These are phyloP conservation scores for Chamaetylas fuelleborni DNA, from an alignment of 2,113 vertebrate species.

Conservation along the genomic window DNA sequence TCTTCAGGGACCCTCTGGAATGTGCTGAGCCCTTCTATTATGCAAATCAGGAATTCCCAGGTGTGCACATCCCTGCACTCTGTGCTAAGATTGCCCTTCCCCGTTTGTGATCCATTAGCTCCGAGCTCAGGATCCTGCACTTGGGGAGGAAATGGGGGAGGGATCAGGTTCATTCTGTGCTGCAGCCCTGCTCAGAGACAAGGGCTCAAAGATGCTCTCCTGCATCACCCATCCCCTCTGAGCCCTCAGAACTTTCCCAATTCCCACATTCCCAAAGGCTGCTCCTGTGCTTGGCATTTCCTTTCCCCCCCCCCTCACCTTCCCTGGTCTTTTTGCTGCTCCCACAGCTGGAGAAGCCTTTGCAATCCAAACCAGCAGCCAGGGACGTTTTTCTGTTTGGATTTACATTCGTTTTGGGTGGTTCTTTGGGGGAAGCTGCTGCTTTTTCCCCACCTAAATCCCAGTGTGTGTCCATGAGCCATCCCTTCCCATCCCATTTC, in stretches of 20 bases:
- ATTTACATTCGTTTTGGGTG: fast-evolving
- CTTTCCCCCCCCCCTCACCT: background rate
- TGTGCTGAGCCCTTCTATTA: background rate
- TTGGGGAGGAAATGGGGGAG: background rate
- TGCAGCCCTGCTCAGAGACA: background rate
- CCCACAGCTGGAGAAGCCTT: background rate
- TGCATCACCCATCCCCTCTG: background rate
- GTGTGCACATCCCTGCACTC: background rate
- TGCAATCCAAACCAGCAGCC: background rate
- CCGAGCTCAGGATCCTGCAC: background rate
- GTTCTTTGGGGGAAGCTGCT: background rate
- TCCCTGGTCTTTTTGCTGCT: background rate
- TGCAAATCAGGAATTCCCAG: background rate
- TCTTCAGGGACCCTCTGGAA: conserved; percentile 9
- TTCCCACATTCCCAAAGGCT: background rate
- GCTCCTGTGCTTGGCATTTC: background rate
- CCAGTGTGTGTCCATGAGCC: fast-evolving
- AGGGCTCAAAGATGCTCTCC: background rate
- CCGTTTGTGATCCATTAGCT: conserved; percentile 8
- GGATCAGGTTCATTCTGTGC: background rate
- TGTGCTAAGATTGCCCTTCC: background rate
- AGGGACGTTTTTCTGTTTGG: background rate
- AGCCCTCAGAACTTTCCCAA: background rate
- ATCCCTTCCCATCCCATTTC: background rate
- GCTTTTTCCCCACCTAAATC: background rate